These are phyloP conservation scores for Gnatocerus cornutus DNA, from an alignment of 2,888 invertebrate species.

Conservation along the genomic window DNA sequence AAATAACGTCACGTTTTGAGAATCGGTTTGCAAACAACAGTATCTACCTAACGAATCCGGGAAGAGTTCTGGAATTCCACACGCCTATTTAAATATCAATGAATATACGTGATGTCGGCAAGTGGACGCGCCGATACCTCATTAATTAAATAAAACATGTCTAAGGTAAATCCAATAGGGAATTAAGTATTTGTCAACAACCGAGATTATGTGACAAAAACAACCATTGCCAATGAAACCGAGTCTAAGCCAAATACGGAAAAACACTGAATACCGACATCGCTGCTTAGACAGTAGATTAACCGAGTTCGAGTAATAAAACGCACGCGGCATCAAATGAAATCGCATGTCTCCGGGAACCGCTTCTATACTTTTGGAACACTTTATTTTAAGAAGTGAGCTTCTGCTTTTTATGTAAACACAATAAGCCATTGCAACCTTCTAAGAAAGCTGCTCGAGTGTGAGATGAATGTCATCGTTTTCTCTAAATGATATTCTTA, in stretches of 20 bases:
- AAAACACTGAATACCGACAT: constrained; percentile 66
- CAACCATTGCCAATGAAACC: constrained; percentile 65
- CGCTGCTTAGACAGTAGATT: constrained; percentile 58
- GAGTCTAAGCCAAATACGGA: constrained; percentile 65
- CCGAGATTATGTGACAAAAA: constrained; percentile 69
- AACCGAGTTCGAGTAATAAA: constrained; percentile 61
- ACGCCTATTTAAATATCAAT: constrained; percentile 64
- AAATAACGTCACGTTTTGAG: constrained; percentile 36
- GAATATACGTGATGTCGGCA: constrained; percentile 61
- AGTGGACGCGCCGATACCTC: constrained; percentile 63
- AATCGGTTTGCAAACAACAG: constrained; percentile 36
- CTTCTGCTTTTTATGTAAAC: background rate
- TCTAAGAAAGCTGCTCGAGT: constrained; percentile 1
- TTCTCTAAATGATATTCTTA: background rate
- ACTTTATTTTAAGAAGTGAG: constrained; percentile 1
- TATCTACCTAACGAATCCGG: constrained; percentile 29
- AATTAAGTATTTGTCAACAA: constrained; percentile 68
- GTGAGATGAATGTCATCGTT: constrained; percentile 2
- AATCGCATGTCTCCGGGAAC: constrained; percentile 49
- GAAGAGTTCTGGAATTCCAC: constrained; percentile 43
- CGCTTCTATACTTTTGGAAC: constrained; percentile 2
- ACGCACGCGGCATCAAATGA: constrained; percentile 59
- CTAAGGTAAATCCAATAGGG: constrained; percentile 66
- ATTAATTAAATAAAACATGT: constrained; percentile 69
- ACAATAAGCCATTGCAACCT: background rate